Evolutionary conservation across 2,797 vertebrate genomes (phyloP), one percentile per base, ranked within the genome.

Genomic region (Eospalax fontanierii): DNA sequence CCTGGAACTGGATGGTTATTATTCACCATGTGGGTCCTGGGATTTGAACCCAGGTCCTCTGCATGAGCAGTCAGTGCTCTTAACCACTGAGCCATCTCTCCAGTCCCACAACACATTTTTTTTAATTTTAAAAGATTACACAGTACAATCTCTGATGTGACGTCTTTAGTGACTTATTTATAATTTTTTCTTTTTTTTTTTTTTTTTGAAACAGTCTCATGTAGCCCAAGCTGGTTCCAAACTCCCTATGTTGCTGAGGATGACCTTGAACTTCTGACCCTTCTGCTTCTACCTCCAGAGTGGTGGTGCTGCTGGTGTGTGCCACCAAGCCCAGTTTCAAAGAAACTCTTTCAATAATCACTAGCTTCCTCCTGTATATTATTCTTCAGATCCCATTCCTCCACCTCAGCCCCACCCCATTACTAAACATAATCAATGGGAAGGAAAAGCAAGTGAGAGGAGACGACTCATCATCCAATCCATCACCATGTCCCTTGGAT

Each of bases 401-500:
- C 12, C 74, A 9, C 59, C 38, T 40, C 7, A 16, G 33, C 9
- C 35, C 82, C 43, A 75, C 61, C 87, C 30, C 46, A 26, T 50
- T 21, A 81, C 65, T 75, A 92, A 88, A 89, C 22, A 89, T 78
- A 84, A 92, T 91, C 57, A 46, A 85, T 66, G 68, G 33, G 63
- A 87, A 92, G 63, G 66, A 78, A 94, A 96, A 94, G 68, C 71
- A 87, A 93, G 40, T 1, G 7, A 78, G 46, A 80, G 57, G 54
- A 91, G 43, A 43, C 57, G 43, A 87, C 43, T 87, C 73, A 71
- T 46, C 38, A 35, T n/a, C 66, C 38, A 63, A 89, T 79, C 57
- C 38, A 63, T 92, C 89, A 79, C 63, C 73, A 70, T 73, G 35
- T 76, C 74, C 73, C 93, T 61, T 75, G 43, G 92, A 87, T 65